Evolutionary conservation across 2,797 vertebrate genomes (phyloP), one percentile per base, ranked within the genome.

Genomic region (Acipenser ruthenus): DNA sequence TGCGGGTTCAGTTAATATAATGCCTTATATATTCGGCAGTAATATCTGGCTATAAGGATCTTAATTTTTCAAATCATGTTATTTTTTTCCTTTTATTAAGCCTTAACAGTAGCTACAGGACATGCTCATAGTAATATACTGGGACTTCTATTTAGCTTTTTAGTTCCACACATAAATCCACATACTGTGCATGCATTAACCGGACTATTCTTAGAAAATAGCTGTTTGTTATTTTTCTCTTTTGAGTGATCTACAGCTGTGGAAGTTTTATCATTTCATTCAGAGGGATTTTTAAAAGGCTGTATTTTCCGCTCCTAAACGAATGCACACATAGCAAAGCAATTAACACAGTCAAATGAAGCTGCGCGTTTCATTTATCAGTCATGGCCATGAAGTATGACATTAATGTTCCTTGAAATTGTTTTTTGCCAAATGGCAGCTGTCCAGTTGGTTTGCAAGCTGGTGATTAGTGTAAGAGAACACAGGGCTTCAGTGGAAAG

Each of bases 381-480:
- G 9, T 68, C 60, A 10, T 12, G 37, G 12, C 63, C 50, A 64
- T 51, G 13, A 52, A 23, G 47, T 62, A 63, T 10, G 61, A 62
- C 8, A 56, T 68, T 56, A 68, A 68, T 52, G 13, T 6, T 63
- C 52, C 37, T 11, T 64, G 23, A 58, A 55, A 47, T 58, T 58
- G 60, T 56, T 50, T 58, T 58, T 12, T 76, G 69, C 9, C 62
- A 74, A 69, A 65, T 62, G 70, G 69, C 68, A 77, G 71, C 68
- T 76, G 70, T 66, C 73, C 71, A 69, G 68, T 70, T 68, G 71
- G 60, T 66, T 65, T 70, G 66, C 50, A 60, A 65, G 15, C 49
- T 68, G 58, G 47, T 64, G 70, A 76, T 69, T 62, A 74, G 69
- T 73, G 78, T 70, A 2, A 76, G 56, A n/a, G 55, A 6, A 10